Conservation (phyloP, 30 jellyfish, hydroid and myxozoan species). For the Sanderia malayensis region DNA sequence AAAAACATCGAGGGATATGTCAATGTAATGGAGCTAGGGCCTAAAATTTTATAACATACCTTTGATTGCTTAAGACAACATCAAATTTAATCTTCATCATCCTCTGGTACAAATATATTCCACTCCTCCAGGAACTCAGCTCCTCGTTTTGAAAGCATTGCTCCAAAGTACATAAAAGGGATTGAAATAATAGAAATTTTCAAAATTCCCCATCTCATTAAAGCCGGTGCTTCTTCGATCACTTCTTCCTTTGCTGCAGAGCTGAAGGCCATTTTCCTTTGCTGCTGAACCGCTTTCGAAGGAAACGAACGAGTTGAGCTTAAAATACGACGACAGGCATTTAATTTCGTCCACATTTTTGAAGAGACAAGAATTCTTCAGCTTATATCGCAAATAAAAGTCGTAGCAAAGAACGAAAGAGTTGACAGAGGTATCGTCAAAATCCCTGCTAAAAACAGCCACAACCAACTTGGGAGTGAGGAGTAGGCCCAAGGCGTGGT, state of each 20-base stretch:
- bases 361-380: no score
- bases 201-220: conserved; percentile 56
- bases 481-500: no score
- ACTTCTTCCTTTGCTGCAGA: neutral
- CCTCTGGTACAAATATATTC: conserved; percentile 89
- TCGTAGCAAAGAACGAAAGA: no score
- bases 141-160: conserved; percentile 64
- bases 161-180: conserved; percentile 74
- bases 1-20: no score
- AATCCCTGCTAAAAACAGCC: no score
- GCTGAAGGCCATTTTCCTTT: neutral
- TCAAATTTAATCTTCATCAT: conserved; percentile 81
- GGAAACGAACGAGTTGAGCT: neutral
- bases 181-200: conserved; percentile 49
- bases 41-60: no score
- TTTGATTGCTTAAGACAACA: no score
- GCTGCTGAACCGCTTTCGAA: neutral
- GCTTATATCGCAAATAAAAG: no score
- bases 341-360: neutral
- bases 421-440: no score
- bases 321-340: neutral
- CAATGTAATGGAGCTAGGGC: no score
- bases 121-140: conserved; percentile 88
- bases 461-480: no score
- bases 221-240: conserved; percentile 54